Evolutionary conservation across 2,113 vertebrate genomes (phyloP).

Genomic region (Ceyx cyanopectus): DNA sequence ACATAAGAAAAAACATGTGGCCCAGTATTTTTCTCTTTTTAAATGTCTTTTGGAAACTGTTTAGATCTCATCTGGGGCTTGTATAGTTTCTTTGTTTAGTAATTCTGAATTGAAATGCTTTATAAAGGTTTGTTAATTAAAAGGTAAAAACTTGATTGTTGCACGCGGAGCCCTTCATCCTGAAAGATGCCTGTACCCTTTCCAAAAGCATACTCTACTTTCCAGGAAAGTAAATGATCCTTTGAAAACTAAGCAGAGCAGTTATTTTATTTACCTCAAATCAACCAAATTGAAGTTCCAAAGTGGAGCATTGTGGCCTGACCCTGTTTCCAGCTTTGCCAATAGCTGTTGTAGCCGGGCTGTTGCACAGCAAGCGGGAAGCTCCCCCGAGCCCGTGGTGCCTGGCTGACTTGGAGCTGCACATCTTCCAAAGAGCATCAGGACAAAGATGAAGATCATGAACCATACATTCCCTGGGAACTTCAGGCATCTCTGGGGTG

Average conservation of each 20-base stretch:
- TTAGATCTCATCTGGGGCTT: conserved; percentile 62
- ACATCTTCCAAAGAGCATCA: not conserved
- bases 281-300: not conserved
- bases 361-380: not conserved
- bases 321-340: not conserved
- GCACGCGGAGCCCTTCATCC: conserved; percentile 15
- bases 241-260: conserved; percentile 11
- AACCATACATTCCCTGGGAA: not conserved
- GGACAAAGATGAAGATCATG: not conserved
- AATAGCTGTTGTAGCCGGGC: not conserved
- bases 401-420: not conserved
- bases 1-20: conserved; percentile 69
- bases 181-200: conserved; percentile 16
- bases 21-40: conserved; percentile 57
- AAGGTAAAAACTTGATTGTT: conserved; percentile 50
- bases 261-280: conserved; percentile 46
- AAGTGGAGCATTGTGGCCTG: not conserved
- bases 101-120: conserved; percentile 64
- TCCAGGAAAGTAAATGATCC: conserved; percentile 30
- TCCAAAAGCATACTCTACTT: conserved; percentile 28
- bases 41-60: conserved; percentile 57
- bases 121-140: conserved; percentile 64
- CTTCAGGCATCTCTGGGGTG: not conserved
- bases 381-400: not conserved
- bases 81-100: conserved; percentile 67